Evolutionary conservation across 1,140 invertebrate species (phyloP).

Genomic region (Trichogramma pretiosum): DNA sequence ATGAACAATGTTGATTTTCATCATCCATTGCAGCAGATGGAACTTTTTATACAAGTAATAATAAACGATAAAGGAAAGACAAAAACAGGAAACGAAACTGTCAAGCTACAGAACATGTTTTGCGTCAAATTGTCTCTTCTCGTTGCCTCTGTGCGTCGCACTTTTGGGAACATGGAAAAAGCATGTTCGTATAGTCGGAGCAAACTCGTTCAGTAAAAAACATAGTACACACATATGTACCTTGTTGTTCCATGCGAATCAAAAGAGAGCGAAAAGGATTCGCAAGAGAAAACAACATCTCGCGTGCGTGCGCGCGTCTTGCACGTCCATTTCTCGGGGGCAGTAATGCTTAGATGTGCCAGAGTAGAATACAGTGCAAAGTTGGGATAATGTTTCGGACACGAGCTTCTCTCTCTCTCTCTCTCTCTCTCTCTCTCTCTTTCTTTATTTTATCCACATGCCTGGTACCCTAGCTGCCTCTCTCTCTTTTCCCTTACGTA

Average conservation of each 20-base stretch:
- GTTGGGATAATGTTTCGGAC: slow-evolving; percentile 47
- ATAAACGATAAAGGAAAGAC: neutral
- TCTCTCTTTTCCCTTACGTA: slow-evolving; percentile 49
- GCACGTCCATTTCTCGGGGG: slow-evolving; percentile 22
- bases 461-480: slow-evolving; percentile 19
- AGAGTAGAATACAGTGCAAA: too few species aligned
- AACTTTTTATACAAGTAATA: too few species aligned
- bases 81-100: neutral
- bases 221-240: too few species aligned
- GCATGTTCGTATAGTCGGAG: too few species aligned
- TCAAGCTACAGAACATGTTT: neutral
- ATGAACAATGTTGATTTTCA: too few species aligned
- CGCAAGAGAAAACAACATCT: neutral
- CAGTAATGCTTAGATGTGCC: too few species aligned
- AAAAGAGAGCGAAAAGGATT: neutral
- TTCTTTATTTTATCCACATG: slow-evolving; percentile 4
- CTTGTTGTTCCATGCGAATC: too few species aligned
- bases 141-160: too few species aligned
- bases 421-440: slow-evolving; percentile 7
- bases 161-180: too few species aligned
- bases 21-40: too few species aligned
- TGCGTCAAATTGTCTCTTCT: slow-evolving; percentile 10
- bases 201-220: too few species aligned
- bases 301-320: slow-evolving; percentile 6
- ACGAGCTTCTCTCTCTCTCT: slow-evolving; percentile 25